Percentiles rank a stretch among this genome's conserved stretches.
These are phyloP conservation scores for Teleiodes luculella DNA, from an alignment of 2,888 invertebrate species.

Conservation along the genomic window DNA sequence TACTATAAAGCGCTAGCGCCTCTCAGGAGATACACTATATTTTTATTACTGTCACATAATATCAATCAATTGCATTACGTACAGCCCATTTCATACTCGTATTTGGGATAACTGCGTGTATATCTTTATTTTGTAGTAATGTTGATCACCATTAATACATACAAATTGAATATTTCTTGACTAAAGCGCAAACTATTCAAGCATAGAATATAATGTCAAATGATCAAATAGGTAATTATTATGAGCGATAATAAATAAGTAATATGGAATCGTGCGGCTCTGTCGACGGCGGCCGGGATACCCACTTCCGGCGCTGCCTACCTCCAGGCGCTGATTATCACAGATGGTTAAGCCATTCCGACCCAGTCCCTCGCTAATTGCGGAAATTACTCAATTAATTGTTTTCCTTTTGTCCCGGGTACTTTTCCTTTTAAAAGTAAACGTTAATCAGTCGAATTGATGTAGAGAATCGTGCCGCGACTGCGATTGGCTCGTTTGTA, in stretches of 20 bases:
- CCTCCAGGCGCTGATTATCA: slow-evolving; percentile 47
- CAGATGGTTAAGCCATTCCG: slow-evolving; percentile 66
- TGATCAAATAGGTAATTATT: not conserved
- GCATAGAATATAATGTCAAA: too few species aligned
- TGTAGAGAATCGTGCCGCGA: slow-evolving; percentile 30
- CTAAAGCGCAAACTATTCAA: too few species aligned
- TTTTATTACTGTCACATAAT: too few species aligned
- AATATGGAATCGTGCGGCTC: not conserved
- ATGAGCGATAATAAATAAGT: not conserved
- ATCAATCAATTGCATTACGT: too few species aligned
- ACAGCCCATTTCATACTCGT: too few species aligned
- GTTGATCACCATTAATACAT: too few species aligned
- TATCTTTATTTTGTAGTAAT: too few species aligned
- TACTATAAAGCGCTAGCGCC: too few species aligned
- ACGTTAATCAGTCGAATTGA: slow-evolving; percentile 38
- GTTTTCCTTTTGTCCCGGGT: slow-evolving; percentile 64
- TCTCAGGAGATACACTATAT: too few species aligned
- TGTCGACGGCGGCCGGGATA: slow-evolving; percentile 40
- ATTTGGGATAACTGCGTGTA: too few species aligned
- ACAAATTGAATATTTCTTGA: too few species aligned
- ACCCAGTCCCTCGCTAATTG: slow-evolving; percentile 66
- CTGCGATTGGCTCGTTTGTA: slow-evolving; percentile 21
- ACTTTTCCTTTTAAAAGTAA: slow-evolving; percentile 40
- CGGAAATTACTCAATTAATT: slow-evolving; percentile 70
- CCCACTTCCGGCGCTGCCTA: slow-evolving; percentile 44